Evolutionary conservation across 2,113 vertebrate genomes (phyloP).

Genomic region (Myodes glareolus): DNA sequence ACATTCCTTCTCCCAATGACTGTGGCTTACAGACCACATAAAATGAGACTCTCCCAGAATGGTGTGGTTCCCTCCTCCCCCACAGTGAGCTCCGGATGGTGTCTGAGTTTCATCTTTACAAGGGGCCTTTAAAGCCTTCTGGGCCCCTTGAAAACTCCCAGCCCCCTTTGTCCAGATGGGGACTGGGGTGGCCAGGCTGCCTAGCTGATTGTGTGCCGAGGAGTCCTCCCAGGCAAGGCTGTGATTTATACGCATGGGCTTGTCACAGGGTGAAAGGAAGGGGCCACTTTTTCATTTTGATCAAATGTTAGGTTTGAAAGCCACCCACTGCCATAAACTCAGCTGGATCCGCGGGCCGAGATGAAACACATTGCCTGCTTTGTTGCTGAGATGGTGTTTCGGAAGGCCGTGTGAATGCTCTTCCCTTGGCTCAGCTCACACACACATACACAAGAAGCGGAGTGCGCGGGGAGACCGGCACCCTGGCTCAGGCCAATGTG

Average conservation of each 20-base stretch:
- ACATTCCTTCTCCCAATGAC: not conserved
- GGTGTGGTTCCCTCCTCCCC: not conserved
- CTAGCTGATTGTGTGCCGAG: slow-evolving; percentile 78
- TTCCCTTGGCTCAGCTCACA: slow-evolving; percentile 67
- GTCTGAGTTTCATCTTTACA: slow-evolving; percentile 67
- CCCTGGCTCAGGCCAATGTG: not conserved
- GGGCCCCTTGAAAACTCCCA: slow-evolving; percentile 73
- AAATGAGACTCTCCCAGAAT: not conserved
- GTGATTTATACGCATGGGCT: slow-evolving; percentile 86
- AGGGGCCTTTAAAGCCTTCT: slow-evolving; percentile 78
- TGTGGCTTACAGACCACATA: not conserved
- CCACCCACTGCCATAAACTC: slow-evolving; percentile 85
- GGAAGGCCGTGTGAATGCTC: slow-evolving; percentile 72
- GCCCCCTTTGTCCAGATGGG: slow-evolving; percentile 81
- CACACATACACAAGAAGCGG: slow-evolving; percentile 51
- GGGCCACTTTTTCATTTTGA: slow-evolving; percentile 86
- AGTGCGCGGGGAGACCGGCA: not conserved
- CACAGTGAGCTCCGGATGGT: slow-evolving; percentile 42
- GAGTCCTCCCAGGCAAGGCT: slow-evolving; percentile 82
- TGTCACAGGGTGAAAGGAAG: slow-evolving; percentile 87
- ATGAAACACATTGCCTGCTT: slow-evolving; percentile 85
- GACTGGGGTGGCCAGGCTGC: slow-evolving; percentile 79
- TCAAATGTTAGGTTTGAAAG: slow-evolving; percentile 86
- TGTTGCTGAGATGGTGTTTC: slow-evolving; percentile 80
- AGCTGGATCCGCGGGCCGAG: slow-evolving; percentile 81